Conservation (phyloP, 2,113 vertebrate genomes). For the Ploceus nigricollis region DNA sequence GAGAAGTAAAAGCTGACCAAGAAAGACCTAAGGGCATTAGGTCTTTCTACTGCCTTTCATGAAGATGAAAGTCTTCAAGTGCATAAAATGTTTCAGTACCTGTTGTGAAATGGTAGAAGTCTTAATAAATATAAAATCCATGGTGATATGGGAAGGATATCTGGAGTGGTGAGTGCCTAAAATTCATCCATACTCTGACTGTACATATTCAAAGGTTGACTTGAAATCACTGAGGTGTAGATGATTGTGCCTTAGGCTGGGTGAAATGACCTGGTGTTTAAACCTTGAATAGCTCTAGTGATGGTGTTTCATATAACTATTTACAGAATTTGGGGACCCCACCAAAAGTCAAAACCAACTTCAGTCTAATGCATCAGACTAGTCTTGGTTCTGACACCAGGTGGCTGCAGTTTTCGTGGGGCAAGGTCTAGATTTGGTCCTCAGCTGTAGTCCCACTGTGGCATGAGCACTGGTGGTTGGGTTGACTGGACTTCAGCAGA, state of each 20-base stretch:
- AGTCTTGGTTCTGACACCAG: neutral
- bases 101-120: neutral
- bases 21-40: neutral
- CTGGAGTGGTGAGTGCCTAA: neutral
- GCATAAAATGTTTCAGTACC: neutral
- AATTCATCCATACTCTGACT: neutral
- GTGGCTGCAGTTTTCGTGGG: neutral
- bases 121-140: neutral
- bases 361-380: neutral
- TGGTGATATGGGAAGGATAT: neutral
- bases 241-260: neutral
- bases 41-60: neutral
- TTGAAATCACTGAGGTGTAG: neutral
- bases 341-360: neutral
- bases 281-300: neutral
- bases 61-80: neutral
- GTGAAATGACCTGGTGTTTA: neutral
- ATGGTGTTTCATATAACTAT: neutral
- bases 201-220: neutral
- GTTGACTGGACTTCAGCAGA: neutral
- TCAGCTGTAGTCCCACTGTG: neutral
- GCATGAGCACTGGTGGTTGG: neutral
- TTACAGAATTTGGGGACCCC: neutral
- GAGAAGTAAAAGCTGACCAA: neutral
- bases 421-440: neutral